Base-by-base conservation (phyloP, 2,113 vertebrate genomes). In the Lonchura striata region DNA sequence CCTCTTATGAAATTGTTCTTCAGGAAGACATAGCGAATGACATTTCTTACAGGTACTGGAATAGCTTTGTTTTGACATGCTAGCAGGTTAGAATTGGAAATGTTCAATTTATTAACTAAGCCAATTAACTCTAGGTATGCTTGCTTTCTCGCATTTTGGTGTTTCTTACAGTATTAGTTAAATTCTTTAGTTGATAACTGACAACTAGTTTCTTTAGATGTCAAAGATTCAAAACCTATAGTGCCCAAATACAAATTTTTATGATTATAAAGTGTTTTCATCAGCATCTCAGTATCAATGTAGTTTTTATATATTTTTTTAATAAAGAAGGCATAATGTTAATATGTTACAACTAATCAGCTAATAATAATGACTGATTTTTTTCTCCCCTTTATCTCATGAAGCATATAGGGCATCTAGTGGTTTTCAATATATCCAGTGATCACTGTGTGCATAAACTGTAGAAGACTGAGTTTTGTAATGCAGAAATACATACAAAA, bases 41-140 rank as follows among this genome's bases (percentile, higher is more conserved):
- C 23, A 24, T 46, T 86, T 78, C 74, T 87, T 78, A 88, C n/a
- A 80, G 82, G 86, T 80, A 82, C 57, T 92, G 89, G 56, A 82
- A 76, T 64, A 72, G 35, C 71, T 87, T 89, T 88, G 59, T 92
- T 95, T 95, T 87, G 53, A 53, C 81, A 31, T 57, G 65, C 47
- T 89, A 61, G 82, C 71, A 92, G 64, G 65, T 92, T 93, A 59
- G 92, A 97, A 92, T 94, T 96, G 78, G 77, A 97, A 80, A 59
- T 83, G 30, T 71, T 74, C 59, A 21, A 35, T 79, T 90, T 46
- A 35, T 79, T 79, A 69, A 63, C 44, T 20, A 44, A 84, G 20
- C 82, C 52, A 94, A 6, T 96, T 52, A 18, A 50, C 15, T 30
- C 71, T 69, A 64, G 20, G 9, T 71, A 3, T 13, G 16, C 47